Evolutionary conservation across 2,888 invertebrate species (phyloP).

Genomic region (Laothoe populi): DNA sequence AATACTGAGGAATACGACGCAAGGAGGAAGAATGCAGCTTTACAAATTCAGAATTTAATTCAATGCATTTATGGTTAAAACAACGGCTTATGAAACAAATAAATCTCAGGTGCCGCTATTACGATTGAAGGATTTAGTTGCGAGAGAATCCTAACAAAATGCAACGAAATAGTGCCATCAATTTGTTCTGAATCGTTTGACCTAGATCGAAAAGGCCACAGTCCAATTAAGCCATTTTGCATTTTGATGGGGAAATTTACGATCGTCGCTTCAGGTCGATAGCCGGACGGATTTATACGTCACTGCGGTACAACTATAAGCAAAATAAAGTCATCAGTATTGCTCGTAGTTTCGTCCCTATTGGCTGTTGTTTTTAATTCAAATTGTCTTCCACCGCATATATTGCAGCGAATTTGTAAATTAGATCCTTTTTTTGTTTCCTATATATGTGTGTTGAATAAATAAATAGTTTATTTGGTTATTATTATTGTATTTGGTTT

Average conservation of each 20-base stretch:
- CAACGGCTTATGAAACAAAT: neutral
- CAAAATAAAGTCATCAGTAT: neutral
- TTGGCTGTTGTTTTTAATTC: no score
- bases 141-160: slow-evolving; percentile 64
- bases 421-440: no score
- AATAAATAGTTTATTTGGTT: no score
- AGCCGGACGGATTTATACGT: slow-evolving; percentile 63
- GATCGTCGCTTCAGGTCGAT: slow-evolving; percentile 71
- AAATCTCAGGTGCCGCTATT: neutral
- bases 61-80: no score
- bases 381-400: no score
- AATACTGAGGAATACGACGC: no score
- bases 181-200: slow-evolving; percentile 78
- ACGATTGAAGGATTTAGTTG: slow-evolving; percentile 29
- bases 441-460: no score
- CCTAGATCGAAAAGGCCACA: slow-evolving; percentile 79
- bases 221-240: slow-evolving; percentile 84
- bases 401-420: no score
- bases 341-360: neutral
- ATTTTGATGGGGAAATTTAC: slow-evolving; percentile 83
- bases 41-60: no score
- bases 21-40: no score
- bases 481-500: no score
- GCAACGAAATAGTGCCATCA: slow-evolving; percentile 72
- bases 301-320: slow-evolving; percentile 57